These are phyloP conservation scores for Pelusios castaneus DNA, from an alignment of 2,113 vertebrate species.

Conservation along the genomic window DNA sequence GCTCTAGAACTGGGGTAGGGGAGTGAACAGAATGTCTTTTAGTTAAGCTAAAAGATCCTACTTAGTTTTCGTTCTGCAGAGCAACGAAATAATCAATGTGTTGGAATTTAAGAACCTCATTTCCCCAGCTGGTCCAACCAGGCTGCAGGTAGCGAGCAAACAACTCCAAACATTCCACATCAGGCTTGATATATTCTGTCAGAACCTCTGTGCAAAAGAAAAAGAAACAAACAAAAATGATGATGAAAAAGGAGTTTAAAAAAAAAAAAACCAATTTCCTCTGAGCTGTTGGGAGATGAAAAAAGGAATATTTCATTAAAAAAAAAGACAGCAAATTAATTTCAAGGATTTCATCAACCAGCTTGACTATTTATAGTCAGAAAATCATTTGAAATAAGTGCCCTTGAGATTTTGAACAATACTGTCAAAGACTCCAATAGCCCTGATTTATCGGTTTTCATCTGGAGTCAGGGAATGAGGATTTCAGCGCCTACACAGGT, in stretches of 20 bases:
- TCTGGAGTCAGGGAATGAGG: constrained; percentile 70
- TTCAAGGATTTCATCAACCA: constrained; percentile 72
- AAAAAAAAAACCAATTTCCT: constrained; percentile 54
- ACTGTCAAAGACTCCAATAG: constrained; percentile 66
- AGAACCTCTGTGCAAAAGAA: constrained; percentile 80
- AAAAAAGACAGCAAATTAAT: constrained; percentile 73
- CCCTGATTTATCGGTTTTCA: constrained; percentile 82
- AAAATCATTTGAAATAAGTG: constrained; percentile 74
- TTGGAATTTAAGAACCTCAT: constrained; percentile 96
- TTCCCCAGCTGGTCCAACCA: constrained; percentile 98
- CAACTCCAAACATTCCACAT: constrained; percentile 87
- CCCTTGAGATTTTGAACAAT: constrained; percentile 79
- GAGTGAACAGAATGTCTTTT: not conserved
- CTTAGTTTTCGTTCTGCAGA: constrained; percentile 51
- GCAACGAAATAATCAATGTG: constrained; percentile 84
- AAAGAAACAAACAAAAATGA: constrained; percentile 7
- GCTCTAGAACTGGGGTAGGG: not conserved
- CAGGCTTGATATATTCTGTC: constrained; percentile 82
- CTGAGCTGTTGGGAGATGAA: constrained; percentile 47
- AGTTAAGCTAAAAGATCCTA: not conserved
- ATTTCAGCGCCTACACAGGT: constrained; percentile 66
- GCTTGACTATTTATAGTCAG: constrained; percentile 72
- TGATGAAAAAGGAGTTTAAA: constrained; percentile 26
- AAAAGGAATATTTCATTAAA: constrained; percentile 65
- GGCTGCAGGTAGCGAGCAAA: constrained; percentile 94